Percentiles rank a stretch among this genome's conserved stretches.
phyloP scores from a whole-genome alignment of 2,113 vertebrate species.

The Eulemur rufifrons region DNA sequence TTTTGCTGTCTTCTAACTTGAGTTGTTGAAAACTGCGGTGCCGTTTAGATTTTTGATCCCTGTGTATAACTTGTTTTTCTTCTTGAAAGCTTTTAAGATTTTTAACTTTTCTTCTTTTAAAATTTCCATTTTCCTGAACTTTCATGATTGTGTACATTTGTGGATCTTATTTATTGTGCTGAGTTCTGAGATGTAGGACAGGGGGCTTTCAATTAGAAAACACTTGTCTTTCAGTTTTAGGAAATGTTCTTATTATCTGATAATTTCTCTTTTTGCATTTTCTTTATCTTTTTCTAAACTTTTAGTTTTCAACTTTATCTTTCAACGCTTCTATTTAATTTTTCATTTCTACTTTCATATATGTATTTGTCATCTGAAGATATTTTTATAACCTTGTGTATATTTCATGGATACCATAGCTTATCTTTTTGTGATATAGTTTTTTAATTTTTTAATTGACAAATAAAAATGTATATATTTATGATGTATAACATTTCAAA shows the following conservation, averaged over 20 bases:
- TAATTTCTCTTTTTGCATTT: not conserved
- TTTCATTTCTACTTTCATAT: not conserved
- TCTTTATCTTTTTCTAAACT: not conserved
- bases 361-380: not conserved
- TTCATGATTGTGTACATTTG: not conserved
- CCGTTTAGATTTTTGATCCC: not conserved
- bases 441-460: not conserved
- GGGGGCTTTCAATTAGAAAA: not conserved
- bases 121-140: not conserved
- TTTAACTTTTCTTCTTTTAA: not conserved
- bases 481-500: not conserved
- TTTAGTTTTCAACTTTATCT: not conserved
- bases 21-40: not conserved
- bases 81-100: not conserved
- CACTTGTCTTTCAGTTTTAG: not conserved
- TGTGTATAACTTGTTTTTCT: not conserved
- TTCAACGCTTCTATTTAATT: not conserved
- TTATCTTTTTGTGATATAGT: not conserved
- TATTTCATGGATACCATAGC: not conserved
- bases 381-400: not conserved
- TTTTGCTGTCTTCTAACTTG: not conserved
- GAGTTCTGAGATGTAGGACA: not conserved
- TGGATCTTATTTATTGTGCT: not conserved
- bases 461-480: not conserved
- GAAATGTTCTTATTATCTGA: not conserved